A percentile compares a stretch with the other conserved stretches of the same genome.
Conservation (phyloP, 2,888 invertebrate genomes). For the Brenthis ino region DNA sequence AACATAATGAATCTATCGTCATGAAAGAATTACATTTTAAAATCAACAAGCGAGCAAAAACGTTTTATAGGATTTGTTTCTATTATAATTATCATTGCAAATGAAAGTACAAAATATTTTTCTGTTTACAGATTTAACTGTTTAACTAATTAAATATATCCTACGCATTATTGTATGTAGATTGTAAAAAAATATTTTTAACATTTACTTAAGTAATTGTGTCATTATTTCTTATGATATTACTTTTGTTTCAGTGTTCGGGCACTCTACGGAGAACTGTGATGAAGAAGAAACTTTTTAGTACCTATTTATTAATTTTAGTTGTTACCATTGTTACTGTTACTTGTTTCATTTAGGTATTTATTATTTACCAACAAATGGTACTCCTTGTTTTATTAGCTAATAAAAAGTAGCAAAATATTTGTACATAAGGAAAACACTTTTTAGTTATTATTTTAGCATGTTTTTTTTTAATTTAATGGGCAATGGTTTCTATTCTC, state of each 20-base stretch:
- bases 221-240: neutral
- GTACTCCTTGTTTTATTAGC: conserved; percentile 64
- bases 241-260: conserved; percentile 88
- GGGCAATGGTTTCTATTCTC: conserved; percentile 64
- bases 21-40: no score
- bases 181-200: no score
- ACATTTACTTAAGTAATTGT: neutral
- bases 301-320: conserved; percentile 62
- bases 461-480: conserved; percentile 58
- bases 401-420: conserved; percentile 55
- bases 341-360: conserved; percentile 69
- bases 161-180: no score
- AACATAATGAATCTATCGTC: no score
- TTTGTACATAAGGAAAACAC: conserved; percentile 71
- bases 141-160: no score
- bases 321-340: conserved; percentile 78
- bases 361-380: conserved; percentile 69
- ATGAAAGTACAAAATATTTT: no score
- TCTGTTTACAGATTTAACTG: no score
- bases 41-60: no score
- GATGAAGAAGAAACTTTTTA: conserved; percentile 93
- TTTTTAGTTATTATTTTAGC: conserved; percentile 57
- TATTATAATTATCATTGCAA: no score
- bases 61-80: no score
- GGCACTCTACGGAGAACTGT: conserved; percentile 93